Evolutionary conservation across 1,140 invertebrate genomes (phyloP).

Genomic region (Lutraria rhynchaena): DNA sequence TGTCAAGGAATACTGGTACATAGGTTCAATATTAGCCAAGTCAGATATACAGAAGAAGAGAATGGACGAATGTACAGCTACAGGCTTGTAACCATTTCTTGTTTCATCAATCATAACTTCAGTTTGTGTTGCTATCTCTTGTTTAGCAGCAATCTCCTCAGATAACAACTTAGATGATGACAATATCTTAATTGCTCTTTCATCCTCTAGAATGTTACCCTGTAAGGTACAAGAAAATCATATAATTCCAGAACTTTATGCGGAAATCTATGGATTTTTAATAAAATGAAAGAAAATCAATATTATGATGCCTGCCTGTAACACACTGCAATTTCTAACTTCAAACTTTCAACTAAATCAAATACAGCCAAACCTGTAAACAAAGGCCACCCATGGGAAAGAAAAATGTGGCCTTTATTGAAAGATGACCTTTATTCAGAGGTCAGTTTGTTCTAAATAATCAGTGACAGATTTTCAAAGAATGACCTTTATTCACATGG

Average conservation of each 20-base stretch:
- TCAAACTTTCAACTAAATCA: neutral
- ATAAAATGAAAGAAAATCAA: neutral
- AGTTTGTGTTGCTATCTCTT: slow-evolving; percentile 80
- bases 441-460: no score
- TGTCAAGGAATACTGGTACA: slow-evolving; percentile 83
- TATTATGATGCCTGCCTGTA: neutral
- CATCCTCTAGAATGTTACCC: slow-evolving; percentile 83
- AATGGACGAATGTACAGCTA: slow-evolving; percentile 81
- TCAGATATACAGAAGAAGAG: slow-evolving; percentile 83
- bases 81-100: slow-evolving; percentile 81
- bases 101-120: slow-evolving; percentile 82
- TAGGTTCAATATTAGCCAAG: slow-evolving; percentile 82
- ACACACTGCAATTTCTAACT: neutral
- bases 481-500: no score
- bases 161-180: slow-evolving; percentile 81
- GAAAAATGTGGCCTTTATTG: no score
- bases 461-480: no score
- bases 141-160: slow-evolving; percentile 82
- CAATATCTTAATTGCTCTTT: slow-evolving; percentile 81
- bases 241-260: no score
- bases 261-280: no score
- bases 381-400: no score
- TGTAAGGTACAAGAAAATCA: no score
- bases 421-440: no score
- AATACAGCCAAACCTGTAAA: no score